Conservation (phyloP, 2,888 invertebrate species). For the Agrotis clavis region DNA sequence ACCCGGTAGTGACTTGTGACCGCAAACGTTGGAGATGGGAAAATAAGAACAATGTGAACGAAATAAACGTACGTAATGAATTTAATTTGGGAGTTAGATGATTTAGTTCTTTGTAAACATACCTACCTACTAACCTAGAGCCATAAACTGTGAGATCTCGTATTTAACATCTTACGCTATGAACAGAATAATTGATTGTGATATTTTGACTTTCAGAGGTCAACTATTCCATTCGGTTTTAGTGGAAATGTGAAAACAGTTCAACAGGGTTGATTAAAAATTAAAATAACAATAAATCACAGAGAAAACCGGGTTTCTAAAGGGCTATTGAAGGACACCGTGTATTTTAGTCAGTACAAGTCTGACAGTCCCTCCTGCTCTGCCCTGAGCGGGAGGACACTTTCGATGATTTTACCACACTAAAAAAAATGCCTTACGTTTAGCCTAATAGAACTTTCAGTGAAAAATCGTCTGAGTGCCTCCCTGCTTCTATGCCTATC, state of each 20-base stretch:
- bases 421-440: background rate
- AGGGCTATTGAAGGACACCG: too few relatives aligned
- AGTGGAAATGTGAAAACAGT: background rate
- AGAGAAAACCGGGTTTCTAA: background rate
- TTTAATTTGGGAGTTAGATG: constrained; percentile 30
- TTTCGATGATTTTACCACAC: too few relatives aligned
- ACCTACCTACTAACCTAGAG: constrained; percentile 20
- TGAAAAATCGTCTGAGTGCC: background rate
- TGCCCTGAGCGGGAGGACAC: too few relatives aligned
- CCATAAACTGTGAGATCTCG: background rate
- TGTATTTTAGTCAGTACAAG: too few relatives aligned
- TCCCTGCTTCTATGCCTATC: background rate
- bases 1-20: constrained; percentile 56
- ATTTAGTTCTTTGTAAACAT: constrained; percentile 25
- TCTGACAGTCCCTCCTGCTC: too few relatives aligned
- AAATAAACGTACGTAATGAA: constrained; percentile 36
- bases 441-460: background rate
- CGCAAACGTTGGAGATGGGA: constrained; percentile 44
- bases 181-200: background rate
- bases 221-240: background rate
- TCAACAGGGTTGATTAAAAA: too few relatives aligned
- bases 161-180: background rate
- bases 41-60: constrained; percentile 44
- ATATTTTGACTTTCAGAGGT: background rate
- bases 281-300: too few relatives aligned